Evolutionary conservation across 2,797 vertebrate species (phyloP).

Genomic region (Saguinus oedipus): DNA sequence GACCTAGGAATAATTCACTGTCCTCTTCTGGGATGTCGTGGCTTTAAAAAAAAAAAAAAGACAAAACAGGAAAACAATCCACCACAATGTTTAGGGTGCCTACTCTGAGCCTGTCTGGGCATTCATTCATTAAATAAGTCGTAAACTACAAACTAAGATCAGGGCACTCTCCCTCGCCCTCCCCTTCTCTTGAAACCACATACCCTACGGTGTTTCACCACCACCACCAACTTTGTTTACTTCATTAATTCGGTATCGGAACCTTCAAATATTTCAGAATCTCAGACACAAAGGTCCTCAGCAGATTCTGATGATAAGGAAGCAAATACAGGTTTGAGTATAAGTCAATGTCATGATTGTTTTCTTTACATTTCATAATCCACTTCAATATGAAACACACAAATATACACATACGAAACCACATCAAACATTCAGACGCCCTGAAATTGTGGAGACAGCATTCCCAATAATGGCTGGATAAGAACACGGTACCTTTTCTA

Average conservation of each 20-base stretch:
- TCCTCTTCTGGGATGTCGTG: constrained; percentile 78
- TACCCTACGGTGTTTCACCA: neutral
- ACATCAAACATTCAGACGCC: constrained; percentile 58
- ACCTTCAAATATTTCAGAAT: constrained; percentile 61
- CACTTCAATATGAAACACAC: constrained; percentile 50
- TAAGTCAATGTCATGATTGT: neutral
- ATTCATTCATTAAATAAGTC: constrained; percentile 78
- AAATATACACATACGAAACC: constrained; percentile 36
- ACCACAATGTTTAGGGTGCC: constrained; percentile 75
- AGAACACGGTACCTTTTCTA: neutral
- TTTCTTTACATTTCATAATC: constrained; percentile 41
- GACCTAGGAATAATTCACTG: constrained; percentile 77
- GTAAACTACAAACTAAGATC: constrained; percentile 60
- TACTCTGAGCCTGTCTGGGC: constrained; percentile 78
- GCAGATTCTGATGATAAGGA: constrained; percentile 55
- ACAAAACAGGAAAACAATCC: constrained; percentile 59
- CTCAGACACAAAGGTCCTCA: constrained; percentile 45
- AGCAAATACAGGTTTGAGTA: constrained; percentile 45
- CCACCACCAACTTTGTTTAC: neutral
- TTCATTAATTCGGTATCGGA: constrained; percentile 51
- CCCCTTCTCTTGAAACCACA: neutral
- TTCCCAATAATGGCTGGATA: neutral
- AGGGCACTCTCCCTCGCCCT: neutral
- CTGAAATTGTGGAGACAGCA: neutral
- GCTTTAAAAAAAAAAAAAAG: constrained; percentile 39